Evolutionary conservation across 2,113 vertebrate genomes (phyloP).

Genomic region (Triplophysa dalaica): DNA sequence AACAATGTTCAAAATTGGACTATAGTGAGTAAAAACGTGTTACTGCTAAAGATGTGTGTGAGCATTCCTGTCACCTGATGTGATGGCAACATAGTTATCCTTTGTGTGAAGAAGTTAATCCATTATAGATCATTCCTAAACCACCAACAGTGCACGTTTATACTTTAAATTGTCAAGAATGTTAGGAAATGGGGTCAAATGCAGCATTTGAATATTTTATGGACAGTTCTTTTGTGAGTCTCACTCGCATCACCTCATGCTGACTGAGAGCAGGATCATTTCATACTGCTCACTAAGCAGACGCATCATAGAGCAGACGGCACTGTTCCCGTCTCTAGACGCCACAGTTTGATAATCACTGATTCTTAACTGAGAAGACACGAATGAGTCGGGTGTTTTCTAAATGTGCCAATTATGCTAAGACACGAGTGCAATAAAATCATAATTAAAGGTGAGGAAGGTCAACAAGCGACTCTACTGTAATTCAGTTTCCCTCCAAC

Average conservation of each 20-base stretch:
- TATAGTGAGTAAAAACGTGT: too few relatives aligned
- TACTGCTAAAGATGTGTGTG: too few relatives aligned
- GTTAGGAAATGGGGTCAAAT: background rate
- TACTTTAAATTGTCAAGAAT: background rate
- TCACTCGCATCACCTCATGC: background rate
- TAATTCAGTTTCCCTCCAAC: too few relatives aligned
- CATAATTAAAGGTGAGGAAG: background rate
- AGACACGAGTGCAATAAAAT: background rate
- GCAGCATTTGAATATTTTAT: slow-evolving; percentile 11
- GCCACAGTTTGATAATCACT: background rate
- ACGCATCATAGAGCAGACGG: slow-evolving; percentile 31
- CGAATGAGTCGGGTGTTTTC: slow-evolving; percentile 15
- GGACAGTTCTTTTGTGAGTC: background rate
- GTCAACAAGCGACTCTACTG: background rate
- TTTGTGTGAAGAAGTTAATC: slow-evolving; percentile 1
- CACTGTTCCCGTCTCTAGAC: slow-evolving; percentile 14
- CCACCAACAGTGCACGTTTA: background rate
- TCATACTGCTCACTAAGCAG: slow-evolving; percentile 54
- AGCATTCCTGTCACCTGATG: background rate
- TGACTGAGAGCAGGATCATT: slow-evolving; percentile 45
- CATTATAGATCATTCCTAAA: slow-evolving; percentile 17
- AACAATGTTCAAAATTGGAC: too few relatives aligned
- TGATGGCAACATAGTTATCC: background rate
- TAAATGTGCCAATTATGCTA: slow-evolving; percentile 29
- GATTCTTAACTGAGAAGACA: background rate